phyloP scores from a whole-genome alignment of 2,113 vertebrate species.

The Tachycineta bicolor region DNA sequence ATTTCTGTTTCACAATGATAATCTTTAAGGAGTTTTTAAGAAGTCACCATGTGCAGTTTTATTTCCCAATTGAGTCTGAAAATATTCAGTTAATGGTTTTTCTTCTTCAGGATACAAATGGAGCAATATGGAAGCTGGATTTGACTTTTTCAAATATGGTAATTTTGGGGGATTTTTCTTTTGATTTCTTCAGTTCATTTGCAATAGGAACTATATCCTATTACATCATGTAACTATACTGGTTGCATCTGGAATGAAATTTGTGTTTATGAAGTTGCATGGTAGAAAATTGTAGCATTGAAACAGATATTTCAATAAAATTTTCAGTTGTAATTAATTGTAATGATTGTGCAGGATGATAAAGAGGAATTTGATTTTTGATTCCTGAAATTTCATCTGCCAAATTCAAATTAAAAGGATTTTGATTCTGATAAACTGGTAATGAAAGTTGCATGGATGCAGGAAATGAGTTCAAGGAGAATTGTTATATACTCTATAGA shows the following conservation, averaged over 20 bases:
- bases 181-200: neutral
- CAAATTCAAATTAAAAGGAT: neutral
- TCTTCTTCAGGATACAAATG: slow-evolving; percentile 83
- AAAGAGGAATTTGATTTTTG: neutral
- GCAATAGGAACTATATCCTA: neutral
- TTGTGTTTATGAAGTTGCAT: neutral
- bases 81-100: neutral
- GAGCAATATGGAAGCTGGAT: slow-evolving; percentile 94
- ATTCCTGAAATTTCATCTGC: neutral
- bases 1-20: neutral
- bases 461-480: neutral
- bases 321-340: neutral
- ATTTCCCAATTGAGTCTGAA: neutral
- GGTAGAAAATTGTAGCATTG: neutral
- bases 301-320: neutral
- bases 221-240: neutral
- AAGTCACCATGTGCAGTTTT: neutral
- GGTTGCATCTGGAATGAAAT: neutral
- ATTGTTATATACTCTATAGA: neutral
- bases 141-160: slow-evolving; percentile 90
- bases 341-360: neutral
- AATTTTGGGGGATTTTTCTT: slow-evolving; percentile 53
- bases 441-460: neutral
- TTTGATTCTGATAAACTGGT: neutral
- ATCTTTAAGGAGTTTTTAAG: neutral